Base-by-base conservation (phyloP, 2,113 vertebrate genomes). In the Planiliza haematocheilus region DNA sequence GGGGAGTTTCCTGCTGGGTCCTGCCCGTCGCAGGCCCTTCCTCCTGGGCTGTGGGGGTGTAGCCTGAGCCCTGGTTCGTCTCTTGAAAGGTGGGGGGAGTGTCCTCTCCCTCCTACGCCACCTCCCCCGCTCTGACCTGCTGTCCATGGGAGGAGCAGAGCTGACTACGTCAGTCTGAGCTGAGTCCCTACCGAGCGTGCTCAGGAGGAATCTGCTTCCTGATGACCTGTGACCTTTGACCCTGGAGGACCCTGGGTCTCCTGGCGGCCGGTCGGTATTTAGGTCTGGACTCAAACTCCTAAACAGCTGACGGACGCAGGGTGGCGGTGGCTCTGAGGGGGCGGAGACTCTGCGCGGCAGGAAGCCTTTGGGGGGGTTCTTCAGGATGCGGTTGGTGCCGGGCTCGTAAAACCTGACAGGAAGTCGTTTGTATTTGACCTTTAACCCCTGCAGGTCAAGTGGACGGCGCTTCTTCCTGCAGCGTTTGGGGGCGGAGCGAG, bases 391-490 rank as follows among this genome's bases (percentile, higher is more conserved):
- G 67, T 96, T 95, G 55, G 91, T 94, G 70, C 89, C 36, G 4
- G 94, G 92, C 14, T 96, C 94, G 1, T 95, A 96, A 86, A 95
- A 95, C 48, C 91, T 91, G 16, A 95, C 71, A 42, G 95, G 92
- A 62, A 92, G 91, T 4, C 84, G 93, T 85, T 96, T 96, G 79
- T 96, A 97, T 75, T 90, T 96, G 76, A 95, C 94, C 59, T 91
- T 94, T 37, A 93, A 13, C 17, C 88, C 82, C 58, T 71, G 71
- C 20, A 80, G 75, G 38, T 93, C 93, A 13, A 89, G 89, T 0
- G 83, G 92, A 1, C 30, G 93, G 61, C 72, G 89, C 12, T 20
- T 76, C 50, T 84, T 94, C 66, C 91, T 91, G 58, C 90, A 92
- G 41, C 61, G 84, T 85, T 90, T 88, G 38, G 85, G 83, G 62